phyloP scores from a whole-genome alignment of 1,140 invertebrate species.

The Sinonovacula constricta region DNA sequence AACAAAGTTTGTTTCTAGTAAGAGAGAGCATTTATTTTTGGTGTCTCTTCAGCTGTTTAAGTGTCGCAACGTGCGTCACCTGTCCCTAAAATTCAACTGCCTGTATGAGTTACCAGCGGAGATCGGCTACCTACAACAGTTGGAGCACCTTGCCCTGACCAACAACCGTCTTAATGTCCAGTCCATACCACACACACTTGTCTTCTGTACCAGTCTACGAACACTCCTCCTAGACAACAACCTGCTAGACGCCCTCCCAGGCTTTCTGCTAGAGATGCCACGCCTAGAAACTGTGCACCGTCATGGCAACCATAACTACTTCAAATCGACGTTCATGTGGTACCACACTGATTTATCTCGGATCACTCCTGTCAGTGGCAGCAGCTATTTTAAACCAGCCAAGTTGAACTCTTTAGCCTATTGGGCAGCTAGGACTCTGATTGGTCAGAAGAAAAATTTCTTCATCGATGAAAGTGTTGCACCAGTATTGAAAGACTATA shows the following conservation, averaged over 20 bases:
- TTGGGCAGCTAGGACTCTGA: constrained; percentile 77
- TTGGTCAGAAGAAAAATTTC: constrained; percentile 78
- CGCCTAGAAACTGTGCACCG: constrained; percentile 80
- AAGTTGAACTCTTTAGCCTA: constrained; percentile 73
- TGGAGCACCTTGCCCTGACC: constrained; percentile 79
- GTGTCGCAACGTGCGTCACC: constrained; percentile 76
- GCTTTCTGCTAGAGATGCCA: constrained; percentile 79
- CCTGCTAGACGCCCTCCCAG: constrained; percentile 80
- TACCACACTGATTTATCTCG: constrained; percentile 80
- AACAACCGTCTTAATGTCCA: constrained; percentile 80
- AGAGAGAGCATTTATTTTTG: too few species aligned
- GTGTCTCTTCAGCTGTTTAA: constrained; percentile 78
- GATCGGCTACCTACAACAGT: constrained; percentile 78
- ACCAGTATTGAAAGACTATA: constrained; percentile 77
- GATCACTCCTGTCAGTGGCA: constrained; percentile 73
- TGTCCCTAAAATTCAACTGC: constrained; percentile 80
- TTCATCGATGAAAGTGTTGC: constrained; percentile 73
- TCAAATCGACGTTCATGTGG: constrained; percentile 82
- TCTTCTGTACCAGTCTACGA: constrained; percentile 77
- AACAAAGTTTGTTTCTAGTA: too few species aligned
- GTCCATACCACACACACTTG: constrained; percentile 80
- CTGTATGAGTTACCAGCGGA: constrained; percentile 78
- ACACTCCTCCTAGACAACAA: constrained; percentile 80
- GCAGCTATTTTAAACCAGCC: constrained; percentile 37
- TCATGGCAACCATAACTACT: constrained; percentile 82